Evolutionary conservation across 2,888 invertebrate species (phyloP).

Genomic region (Leucophora obtusa): DNA sequence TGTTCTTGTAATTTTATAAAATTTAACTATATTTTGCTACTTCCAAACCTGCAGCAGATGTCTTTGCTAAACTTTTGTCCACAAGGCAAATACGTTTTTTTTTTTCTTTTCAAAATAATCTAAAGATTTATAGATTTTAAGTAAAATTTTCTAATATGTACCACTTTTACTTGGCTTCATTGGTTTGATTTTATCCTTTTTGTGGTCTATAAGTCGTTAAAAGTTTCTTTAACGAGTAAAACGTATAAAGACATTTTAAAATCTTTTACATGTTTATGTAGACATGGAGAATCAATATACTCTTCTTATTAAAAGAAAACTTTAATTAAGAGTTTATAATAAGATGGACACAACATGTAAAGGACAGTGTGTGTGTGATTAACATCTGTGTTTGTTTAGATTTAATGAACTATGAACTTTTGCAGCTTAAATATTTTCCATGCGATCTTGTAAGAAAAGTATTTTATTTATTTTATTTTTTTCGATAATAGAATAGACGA

Average conservation of each 20-base stretch:
- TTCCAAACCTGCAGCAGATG: conserved; percentile 50
- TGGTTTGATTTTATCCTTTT: conserved; percentile 50
- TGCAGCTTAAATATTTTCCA: too few relatives aligned
- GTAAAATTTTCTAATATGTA: conserved; percentile 45
- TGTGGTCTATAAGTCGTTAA: conserved; percentile 63
- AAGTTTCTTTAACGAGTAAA: conserved; percentile 53
- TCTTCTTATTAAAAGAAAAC: conserved; percentile 65
- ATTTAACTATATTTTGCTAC: background rate
- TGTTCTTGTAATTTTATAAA: conserved; percentile 13
- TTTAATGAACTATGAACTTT: conserved; percentile 58
- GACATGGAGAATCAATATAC: conserved; percentile 13
- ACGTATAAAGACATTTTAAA: conserved; percentile 45
- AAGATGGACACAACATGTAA: conserved; percentile 69
- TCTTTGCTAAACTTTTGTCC: conserved; percentile 67
- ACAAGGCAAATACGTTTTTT: conserved; percentile 75
- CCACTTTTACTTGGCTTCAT: conserved; percentile 51
- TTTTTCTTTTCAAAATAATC: conserved; percentile 40
- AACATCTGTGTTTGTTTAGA: conserved; percentile 55
- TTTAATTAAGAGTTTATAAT: conserved; percentile 78
- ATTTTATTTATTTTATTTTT: too few relatives aligned
- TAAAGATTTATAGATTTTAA: conserved; percentile 62
- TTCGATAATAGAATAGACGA: too few relatives aligned
- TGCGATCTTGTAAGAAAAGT: too few relatives aligned
- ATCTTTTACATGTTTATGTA: conserved; percentile 57
- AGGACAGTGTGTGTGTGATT: conserved; percentile 49